Conservation (phyloP, 2,113 vertebrate species). For the Esox niger region DNA sequence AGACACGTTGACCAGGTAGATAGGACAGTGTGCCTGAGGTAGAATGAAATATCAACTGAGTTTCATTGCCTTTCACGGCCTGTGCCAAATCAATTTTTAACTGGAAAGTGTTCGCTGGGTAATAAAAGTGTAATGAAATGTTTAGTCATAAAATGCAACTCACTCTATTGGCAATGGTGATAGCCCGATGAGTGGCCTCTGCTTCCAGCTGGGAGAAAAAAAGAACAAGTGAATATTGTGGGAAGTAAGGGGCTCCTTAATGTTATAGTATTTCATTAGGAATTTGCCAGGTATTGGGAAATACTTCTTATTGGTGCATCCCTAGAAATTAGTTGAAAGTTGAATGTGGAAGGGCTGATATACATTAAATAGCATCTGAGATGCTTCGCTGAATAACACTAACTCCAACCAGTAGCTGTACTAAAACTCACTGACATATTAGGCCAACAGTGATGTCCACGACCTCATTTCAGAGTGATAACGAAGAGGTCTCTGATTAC, state of each 20-base stretch:
- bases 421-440: too few species aligned
- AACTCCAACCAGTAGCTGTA: background rate
- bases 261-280: background rate
- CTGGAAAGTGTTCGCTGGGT: background rate
- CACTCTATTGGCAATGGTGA: constrained; percentile 94
- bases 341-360: background rate
- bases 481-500: background rate
- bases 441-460: background rate
- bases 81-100: background rate
- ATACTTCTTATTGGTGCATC: too few species aligned
- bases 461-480: background rate
- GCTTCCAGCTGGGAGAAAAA: constrained; percentile 83
- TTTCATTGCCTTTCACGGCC: too few species aligned
- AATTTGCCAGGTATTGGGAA: too few species aligned
- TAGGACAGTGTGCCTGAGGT: constrained; percentile 85
- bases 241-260: background rate
- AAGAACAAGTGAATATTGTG: constrained; percentile 12
- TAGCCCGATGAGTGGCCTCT: constrained; percentile 89
- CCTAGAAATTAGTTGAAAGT: too few species aligned
- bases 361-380: background rate
- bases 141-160: constrained; percentile 45
- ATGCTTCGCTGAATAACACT: background rate
- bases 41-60: too few species aligned
- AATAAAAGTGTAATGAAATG: background rate
- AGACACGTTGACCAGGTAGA: constrained; percentile 94